These are phyloP conservation scores for Galaxias olidus DNA, from an alignment of 2,797 vertebrate genomes.

Conservation along the genomic window DNA sequence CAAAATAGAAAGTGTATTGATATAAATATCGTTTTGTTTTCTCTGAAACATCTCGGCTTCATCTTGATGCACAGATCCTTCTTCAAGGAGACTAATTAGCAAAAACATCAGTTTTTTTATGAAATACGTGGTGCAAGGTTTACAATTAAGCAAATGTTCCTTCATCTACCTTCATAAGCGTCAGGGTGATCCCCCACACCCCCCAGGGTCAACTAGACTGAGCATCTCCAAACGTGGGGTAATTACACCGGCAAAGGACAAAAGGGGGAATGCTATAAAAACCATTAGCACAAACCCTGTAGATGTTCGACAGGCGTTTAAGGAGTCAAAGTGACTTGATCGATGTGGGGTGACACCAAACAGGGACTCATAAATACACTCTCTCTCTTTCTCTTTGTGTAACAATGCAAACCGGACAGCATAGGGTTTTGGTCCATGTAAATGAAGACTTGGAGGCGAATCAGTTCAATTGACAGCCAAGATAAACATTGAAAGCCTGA, in stretches of 20 bases:
- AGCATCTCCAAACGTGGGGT: slow-evolving; percentile 50
- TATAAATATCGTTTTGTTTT: no score
- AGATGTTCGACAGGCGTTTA: slow-evolving; percentile 58
- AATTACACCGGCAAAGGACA: slow-evolving; percentile 63
- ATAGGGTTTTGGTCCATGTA: no score
- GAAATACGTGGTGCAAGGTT: slow-evolving; percentile 35
- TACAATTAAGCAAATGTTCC: slow-evolving; percentile 39
- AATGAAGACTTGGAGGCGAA: no score
- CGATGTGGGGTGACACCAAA: neutral
- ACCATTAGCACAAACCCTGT: slow-evolving; percentile 52
- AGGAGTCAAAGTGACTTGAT: slow-evolving; percentile 33
- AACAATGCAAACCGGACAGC: no score
- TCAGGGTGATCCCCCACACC: no score
- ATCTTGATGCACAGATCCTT: no score
- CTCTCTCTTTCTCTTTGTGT: no score
- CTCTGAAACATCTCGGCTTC: no score
- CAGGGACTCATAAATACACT: no score
- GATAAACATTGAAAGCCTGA: slow-evolving; percentile 19
- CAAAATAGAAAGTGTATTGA: no score
- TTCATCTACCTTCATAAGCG: slow-evolving; percentile 46
- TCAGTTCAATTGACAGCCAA: slow-evolving; percentile 2
- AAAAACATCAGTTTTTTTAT: slow-evolving; percentile 23
- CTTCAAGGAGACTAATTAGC: slow-evolving; percentile 10
- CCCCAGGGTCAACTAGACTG: slow-evolving; percentile 47
- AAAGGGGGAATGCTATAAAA: slow-evolving; percentile 57